phyloP scores from a whole-genome alignment of 2,888 invertebrate species.

The Lacanobia oleracea region DNA sequence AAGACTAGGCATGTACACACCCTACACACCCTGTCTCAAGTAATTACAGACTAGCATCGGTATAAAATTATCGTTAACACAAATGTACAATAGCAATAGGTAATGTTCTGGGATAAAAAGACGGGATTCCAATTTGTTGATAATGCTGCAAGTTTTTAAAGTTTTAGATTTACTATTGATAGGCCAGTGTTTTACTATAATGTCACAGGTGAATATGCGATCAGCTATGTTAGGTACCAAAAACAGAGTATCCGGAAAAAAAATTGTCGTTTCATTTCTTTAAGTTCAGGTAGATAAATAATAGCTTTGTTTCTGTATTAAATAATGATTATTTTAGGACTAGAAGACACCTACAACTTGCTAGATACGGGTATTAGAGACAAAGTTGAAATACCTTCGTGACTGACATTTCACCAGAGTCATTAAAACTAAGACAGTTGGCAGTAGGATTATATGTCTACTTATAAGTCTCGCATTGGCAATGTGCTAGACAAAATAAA shows the following conservation, averaged over 20 bases:
- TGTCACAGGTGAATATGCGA: not conserved
- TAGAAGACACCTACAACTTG: no score
- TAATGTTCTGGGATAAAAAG: constrained; percentile 1
- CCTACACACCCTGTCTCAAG: not conserved
- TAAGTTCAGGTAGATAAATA: not conserved
- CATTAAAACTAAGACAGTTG: not conserved
- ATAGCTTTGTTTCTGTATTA: not conserved
- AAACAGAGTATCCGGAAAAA: no score
- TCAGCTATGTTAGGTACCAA: no score
- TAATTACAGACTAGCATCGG: not conserved
- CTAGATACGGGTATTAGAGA: not conserved
- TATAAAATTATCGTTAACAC: constrained; percentile 31
- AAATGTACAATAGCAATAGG: constrained; percentile 15
- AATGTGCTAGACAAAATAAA: no score
- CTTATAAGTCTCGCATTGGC: no score
- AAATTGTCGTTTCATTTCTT: not conserved
- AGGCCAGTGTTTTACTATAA: not conserved
- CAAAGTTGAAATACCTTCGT: constrained; percentile 5
- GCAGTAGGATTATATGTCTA: not conserved
- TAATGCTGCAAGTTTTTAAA: not conserved
- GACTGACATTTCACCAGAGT: constrained; percentile 1
- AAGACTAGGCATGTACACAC: not conserved
- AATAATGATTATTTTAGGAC: not conserved
- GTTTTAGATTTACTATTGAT: no score
- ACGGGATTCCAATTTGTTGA: not conserved